A percentile compares a stretch with the other conserved stretches of the same genome.
phyloP scores from a whole-genome alignment of 2,888 invertebrate genomes.

The Arenicola marina region DNA sequence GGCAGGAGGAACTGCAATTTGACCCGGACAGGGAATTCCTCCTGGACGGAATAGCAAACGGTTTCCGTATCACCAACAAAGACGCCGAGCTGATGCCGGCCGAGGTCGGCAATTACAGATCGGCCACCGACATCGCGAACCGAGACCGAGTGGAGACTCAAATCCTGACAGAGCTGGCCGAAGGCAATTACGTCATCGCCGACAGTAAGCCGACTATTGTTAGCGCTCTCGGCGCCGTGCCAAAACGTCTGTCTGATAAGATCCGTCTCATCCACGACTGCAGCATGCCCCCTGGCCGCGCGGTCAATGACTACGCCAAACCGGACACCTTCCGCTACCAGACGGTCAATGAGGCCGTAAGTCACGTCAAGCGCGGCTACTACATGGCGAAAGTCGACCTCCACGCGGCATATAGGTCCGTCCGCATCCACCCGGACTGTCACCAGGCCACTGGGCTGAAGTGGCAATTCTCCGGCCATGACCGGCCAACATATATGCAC shows the following conservation, averaged over 20 bases:
- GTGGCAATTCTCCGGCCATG: background rate
- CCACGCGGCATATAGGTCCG: background rate
- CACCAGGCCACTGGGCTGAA: constrained; percentile 4
- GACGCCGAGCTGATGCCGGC: background rate
- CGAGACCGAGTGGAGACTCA: background rate
- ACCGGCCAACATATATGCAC: background rate
- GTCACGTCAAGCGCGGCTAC: background rate
- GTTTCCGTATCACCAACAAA: background rate
- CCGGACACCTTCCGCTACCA: background rate
- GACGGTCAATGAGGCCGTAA: constrained; percentile 4
- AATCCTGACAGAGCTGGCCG: background rate
- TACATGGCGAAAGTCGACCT: constrained; percentile 11
- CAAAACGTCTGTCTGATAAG: background rate
- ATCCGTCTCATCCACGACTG: constrained; percentile 12
- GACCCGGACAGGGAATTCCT: constrained; percentile 6
- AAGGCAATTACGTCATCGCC: background rate
- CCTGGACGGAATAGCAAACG: background rate
- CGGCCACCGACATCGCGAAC: background rate
- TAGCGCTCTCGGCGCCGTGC: background rate
- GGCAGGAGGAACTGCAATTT: background rate
- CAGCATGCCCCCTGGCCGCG: background rate
- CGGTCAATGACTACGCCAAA: constrained; percentile 1
- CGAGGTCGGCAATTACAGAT: background rate
- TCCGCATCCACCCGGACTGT: background rate
- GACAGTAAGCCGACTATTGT: background rate